phyloP scores from a whole-genome alignment of 2,797 vertebrate genomes.

The Echiichthys vipera region DNA sequence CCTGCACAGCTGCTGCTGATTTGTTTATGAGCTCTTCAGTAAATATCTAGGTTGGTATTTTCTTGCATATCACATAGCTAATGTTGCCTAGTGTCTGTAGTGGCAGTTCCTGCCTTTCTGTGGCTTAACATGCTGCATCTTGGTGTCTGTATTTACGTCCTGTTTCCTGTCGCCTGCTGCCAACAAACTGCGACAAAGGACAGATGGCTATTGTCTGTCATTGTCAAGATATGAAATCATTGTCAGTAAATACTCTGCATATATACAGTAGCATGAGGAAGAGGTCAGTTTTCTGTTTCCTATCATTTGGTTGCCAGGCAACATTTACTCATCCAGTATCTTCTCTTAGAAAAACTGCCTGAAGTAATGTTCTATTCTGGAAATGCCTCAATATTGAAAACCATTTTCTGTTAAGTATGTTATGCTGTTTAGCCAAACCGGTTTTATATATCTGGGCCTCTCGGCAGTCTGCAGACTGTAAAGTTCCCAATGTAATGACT shows the following conservation, averaged over 20 bases:
- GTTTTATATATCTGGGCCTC: constrained; percentile 8
- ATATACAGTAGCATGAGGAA: constrained; percentile 21
- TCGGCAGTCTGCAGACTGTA: constrained; percentile 12
- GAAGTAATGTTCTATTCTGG: constrained; percentile 45
- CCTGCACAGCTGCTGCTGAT: constrained; percentile 32
- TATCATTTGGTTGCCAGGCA: constrained; percentile 56
- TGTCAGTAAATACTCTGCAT: constrained; percentile 29
- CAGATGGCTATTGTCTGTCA: constrained; percentile 40
- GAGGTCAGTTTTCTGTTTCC: constrained; percentile 23
- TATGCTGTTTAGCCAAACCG: constrained; percentile 1
- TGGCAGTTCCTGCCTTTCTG: neutral
- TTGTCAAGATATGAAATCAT: constrained; percentile 46
- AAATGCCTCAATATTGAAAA: constrained; percentile 36
- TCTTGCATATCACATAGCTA: constrained; percentile 14
- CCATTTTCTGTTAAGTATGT: neutral
- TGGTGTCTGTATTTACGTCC: neutral
- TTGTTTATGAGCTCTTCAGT: constrained; percentile 10
- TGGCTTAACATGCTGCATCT: neutral
- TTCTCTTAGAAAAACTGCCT: constrained; percentile 23
- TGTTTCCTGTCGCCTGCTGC: constrained; percentile 7
- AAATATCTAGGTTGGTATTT: neutral
- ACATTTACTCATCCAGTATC: constrained; percentile 41
- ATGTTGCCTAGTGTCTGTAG: neutral
- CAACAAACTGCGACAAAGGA: constrained; percentile 16
- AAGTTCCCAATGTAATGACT: constrained; percentile 9